Evolutionary conservation across 2,888 invertebrate species (phyloP).

Genomic region (Andrena dorsata): DNA sequence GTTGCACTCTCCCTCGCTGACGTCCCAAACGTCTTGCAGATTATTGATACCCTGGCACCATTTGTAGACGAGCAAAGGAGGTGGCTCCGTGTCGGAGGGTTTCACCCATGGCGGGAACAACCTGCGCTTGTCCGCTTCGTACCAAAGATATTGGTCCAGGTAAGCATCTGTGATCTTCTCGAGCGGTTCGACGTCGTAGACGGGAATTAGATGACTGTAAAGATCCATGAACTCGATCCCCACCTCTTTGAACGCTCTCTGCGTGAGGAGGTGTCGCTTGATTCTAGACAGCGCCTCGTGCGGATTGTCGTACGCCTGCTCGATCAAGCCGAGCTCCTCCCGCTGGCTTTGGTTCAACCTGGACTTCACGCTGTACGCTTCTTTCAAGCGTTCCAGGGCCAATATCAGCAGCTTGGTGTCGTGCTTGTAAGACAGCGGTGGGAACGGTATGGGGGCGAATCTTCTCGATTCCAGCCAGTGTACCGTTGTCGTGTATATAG

Average conservation of each 20-base stretch:
- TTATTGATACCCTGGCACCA: conserved; percentile 99
- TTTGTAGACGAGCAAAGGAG: conserved; percentile 96
- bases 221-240: conserved; percentile 99
- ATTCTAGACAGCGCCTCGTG: conserved; percentile 99
- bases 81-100: conserved; percentile 99
- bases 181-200: conserved; percentile 99
- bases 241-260: conserved; percentile 99
- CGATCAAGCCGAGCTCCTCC: conserved; percentile 99
- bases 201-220: conserved; percentile 99
- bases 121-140: conserved; percentile 98
- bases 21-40: conserved; percentile 99
- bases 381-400: conserved; percentile 97
- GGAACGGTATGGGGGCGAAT: conserved; percentile 99
- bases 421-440: conserved; percentile 99
- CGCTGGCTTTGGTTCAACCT: conserved; percentile 99
- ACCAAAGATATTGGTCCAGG: conserved; percentile 99
- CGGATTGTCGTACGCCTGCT: conserved; percentile 99
- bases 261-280: conserved; percentile 99
- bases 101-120: conserved; percentile 99
- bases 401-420: conserved; percentile 99
- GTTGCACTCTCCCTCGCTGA: conserved; percentile 99
- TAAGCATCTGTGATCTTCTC: conserved; percentile 99
- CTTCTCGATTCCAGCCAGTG: conserved; percentile 99
- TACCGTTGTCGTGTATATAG: conserved; percentile 99
- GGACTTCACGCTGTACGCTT: conserved; percentile 99